These are phyloP conservation scores for Aegithalos caudatus DNA, from an alignment of 2,113 vertebrate species.

Conservation along the genomic window DNA sequence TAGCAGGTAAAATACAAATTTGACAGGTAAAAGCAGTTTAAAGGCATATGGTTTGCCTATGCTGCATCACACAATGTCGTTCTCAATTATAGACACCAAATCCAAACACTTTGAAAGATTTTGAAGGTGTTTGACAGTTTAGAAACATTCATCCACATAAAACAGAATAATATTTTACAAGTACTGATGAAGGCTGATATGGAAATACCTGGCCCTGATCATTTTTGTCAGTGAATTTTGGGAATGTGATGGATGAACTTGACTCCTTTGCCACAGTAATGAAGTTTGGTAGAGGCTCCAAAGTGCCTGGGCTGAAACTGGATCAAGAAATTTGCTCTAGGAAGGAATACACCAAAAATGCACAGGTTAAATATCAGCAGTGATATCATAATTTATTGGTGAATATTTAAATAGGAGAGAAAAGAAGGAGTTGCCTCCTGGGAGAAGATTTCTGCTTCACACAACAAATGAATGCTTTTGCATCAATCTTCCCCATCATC, in stretches of 20 bases:
- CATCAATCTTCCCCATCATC: background rate
- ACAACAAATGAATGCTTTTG: background rate
- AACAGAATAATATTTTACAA: background rate
- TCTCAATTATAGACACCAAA: background rate
- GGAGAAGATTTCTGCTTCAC: background rate
- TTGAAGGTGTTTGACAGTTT: background rate
- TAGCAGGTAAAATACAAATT: background rate
- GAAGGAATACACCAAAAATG: background rate
- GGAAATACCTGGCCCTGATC: background rate
- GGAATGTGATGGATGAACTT: background rate
- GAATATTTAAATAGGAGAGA: background rate
- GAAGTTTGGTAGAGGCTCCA: background rate
- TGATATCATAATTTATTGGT: background rate
- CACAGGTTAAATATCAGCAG: background rate
- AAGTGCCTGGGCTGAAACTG: background rate
- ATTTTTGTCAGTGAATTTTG: background rate
- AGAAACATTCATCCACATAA: background rate
- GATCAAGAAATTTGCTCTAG: background rate
- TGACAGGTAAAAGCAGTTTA: background rate
- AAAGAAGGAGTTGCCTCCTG: background rate
- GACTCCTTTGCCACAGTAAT: fast-evolving
- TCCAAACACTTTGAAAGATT: background rate
- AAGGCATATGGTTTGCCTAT: background rate
- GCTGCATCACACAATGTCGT: background rate
- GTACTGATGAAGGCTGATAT: background rate